Evolutionary conservation across 2,113 vertebrate species (phyloP), one percentile per base, ranked within the genome.

Genomic region (Lethenteron reissneri): DNA sequence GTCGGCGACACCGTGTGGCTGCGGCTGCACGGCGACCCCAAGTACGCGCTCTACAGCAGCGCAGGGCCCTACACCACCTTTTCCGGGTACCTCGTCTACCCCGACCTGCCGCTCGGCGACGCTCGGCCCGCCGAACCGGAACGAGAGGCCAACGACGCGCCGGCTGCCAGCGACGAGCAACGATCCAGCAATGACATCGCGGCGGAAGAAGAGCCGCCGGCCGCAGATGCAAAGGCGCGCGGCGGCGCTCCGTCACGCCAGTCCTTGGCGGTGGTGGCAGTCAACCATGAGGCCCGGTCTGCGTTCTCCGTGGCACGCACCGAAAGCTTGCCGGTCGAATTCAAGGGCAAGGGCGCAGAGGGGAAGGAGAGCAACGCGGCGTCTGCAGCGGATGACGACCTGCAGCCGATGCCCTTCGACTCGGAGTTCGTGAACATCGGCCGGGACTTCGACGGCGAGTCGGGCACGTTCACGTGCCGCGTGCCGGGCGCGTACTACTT

Each of bases 381-480:
- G 75, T 80, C 72, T 13, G 71, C 69, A 70, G 19, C 57, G 74
- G 74, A 17, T 12, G 74, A 77, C 56, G 72, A 73, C 57, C 82
- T 80, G 71, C 73, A 75, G 15, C 79, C 84, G 1, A 71, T 84
- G 70, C 82, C 75, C 58, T 86, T 86, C 70, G 83, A 86, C 9
- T 79, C 83, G 70, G 84, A 86, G 73, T 84, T 82, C 10, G 81
- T 85, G 72, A 84, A 85, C 77, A 81, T 85, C 1, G 83, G 84
- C 9, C 78, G 78, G 0, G 80, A 85, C 73, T 85, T 84, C 64
- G 82, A 84, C 77, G 83, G 81, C 76, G 77, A 79, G 10, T 80
- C 82, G 0, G 84, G 84, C 58, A 15, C 72, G n/a, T 86, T 86
- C 74, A 83, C 75, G 3, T 86, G 84, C 75, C 74, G 69, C 41